phyloP scores from a whole-genome alignment of 2,113 vertebrate species.

The Bos indicus region DNA sequence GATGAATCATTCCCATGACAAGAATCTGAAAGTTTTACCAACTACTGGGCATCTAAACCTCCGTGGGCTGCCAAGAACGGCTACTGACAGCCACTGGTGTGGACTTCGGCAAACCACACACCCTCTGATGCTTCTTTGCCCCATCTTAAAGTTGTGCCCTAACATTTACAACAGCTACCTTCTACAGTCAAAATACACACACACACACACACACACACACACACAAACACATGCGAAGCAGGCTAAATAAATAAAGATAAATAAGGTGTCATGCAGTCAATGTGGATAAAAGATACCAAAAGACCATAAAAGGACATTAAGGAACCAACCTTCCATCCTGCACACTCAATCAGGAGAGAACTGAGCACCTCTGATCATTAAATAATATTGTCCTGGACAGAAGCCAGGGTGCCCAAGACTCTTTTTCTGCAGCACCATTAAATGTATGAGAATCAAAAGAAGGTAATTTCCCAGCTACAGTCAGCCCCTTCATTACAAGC shows the following conservation, averaged over 20 bases:
- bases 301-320: not conserved
- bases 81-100: not conserved
- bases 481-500: conserved; percentile 35
- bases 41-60: not conserved
- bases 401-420: conserved; percentile 20
- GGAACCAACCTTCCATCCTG: conserved; percentile 31
- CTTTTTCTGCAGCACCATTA: conserved; percentile 50
- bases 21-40: conserved; percentile 25
- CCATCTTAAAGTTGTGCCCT: not conserved
- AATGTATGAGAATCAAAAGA: conserved; percentile 72
- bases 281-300: not conserved
- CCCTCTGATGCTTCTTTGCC: not conserved
- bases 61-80: not conserved
- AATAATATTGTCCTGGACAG: conserved; percentile 26
- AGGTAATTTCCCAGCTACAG: conserved; percentile 66
- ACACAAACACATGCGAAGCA: not conserved
- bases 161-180: not conserved
- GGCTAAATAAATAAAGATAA: not conserved
- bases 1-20: conserved; percentile 10
- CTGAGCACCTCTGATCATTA: conserved; percentile 3
- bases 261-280: not conserved
- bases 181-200: not conserved
- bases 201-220: not conserved
- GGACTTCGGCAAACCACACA: not conserved
- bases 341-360: conserved; percentile 27